Conservation (phyloP, 1,140 invertebrate species). For the Aethina tumida region DNA sequence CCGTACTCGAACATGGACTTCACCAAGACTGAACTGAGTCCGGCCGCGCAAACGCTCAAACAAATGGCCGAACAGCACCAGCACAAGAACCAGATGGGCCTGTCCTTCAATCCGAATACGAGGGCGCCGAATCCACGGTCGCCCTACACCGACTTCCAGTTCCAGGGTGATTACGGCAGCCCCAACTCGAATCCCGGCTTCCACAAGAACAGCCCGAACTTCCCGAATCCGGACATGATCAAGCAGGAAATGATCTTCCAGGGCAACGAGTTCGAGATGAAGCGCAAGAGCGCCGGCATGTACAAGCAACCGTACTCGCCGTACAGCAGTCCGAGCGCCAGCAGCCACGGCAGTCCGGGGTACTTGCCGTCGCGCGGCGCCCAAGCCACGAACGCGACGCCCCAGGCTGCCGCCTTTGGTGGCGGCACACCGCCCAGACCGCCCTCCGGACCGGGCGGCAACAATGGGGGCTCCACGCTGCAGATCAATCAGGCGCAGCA, state of each 20-base stretch:
- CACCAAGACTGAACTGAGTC: constrained; percentile 60
- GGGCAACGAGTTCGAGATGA: constrained; percentile 42
- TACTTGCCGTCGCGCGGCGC: constrained; percentile 43
- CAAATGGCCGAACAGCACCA: constrained; percentile 95
- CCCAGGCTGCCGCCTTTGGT: constrained; percentile 41
- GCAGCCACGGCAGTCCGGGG: constrained; percentile 51
- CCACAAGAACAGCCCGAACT: constrained; percentile 39
- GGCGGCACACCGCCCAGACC: constrained; percentile 50
- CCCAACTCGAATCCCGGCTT: constrained; percentile 37
- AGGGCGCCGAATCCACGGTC: constrained; percentile 38
- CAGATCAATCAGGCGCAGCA: constrained; percentile 82
- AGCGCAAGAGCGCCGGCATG: constrained; percentile 35
- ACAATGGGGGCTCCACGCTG: constrained; percentile 41
- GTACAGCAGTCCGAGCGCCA: constrained; percentile 51
- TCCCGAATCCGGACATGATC: constrained; percentile 36
- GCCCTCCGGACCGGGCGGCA: constrained; percentile 44
- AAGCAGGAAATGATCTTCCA: constrained; percentile 38
- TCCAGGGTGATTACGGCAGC: constrained; percentile 41
- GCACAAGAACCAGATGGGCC: constrained; percentile 61
- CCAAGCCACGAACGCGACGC: constrained; percentile 29
- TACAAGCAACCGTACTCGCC: constrained; percentile 55
- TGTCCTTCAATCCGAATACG: constrained; percentile 32
- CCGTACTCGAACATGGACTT: constrained; percentile 42
- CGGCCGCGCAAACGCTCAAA: constrained; percentile 86
- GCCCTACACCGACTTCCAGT: constrained; percentile 43